Base-by-base conservation (phyloP, 2,888 invertebrate species). In the Phrixothrix hirtus region DNA sequence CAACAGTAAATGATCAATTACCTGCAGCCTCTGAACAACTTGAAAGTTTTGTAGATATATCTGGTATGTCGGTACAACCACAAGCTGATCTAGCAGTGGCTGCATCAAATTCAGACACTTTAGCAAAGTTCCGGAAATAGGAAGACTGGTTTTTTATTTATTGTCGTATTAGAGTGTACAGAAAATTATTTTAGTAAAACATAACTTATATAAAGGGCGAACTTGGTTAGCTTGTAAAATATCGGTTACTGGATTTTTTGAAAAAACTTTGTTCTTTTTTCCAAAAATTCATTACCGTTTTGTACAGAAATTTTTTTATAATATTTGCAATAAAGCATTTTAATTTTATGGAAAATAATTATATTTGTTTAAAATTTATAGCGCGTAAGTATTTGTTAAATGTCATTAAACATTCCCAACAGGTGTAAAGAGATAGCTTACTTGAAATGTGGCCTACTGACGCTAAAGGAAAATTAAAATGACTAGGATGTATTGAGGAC, bases 21-120 rank as follows among this genome's bases (percentile, higher is more conserved):
- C 48, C 63, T 2, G 65, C 66, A 50, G 66, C 66, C 11, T 68
- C 69, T 11, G 67, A 71, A 51, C 65, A 66, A 46, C 53, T 70
- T 13, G 66, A 67, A 53, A 59, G 62, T 31, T 69, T 69, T 55
- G 62, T 69, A 4, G 69, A 70, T 51, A 48, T 68, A 37, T 67
- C 68, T 17, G 64, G 64, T 10, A 53, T 57, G 39, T 48, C 38
- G 32, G 43, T 55, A 36, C 42, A 50, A 26, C 37, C 54, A 25
- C 59, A 49, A 25, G 64, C 59, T 37, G 69, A 70, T 57, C 52
- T 70, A 31, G 51, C 55, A 38, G 27, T 26, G 32, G 57, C 58
- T 7, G 58, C 65, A 4, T 61, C 64, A n/a, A 60, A 55, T 53
- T 34, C 54, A 15, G 15, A 36, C 46, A 42, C 54, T 67, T 46